phyloP scores from a whole-genome alignment of 2,888 invertebrate species.

The Pyrgus malvae region DNA sequence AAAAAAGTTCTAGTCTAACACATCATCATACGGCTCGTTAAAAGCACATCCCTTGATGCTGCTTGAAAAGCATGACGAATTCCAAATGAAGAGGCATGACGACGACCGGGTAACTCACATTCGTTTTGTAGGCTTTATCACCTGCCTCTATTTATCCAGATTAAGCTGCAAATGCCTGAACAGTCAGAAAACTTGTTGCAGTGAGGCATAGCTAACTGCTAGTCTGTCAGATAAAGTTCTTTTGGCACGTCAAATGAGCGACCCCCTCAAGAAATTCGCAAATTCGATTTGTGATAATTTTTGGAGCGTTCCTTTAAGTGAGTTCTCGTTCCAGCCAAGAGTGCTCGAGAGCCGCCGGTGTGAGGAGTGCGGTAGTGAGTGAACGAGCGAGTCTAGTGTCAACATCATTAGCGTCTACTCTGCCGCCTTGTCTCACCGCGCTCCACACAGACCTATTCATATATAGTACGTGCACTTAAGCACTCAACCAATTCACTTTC shows the following conservation, averaged over 20 bases:
- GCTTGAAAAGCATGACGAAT: too few relatives aligned
- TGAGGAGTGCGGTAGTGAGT: conserved; percentile 27
- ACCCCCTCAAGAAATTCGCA: conserved; percentile 36
- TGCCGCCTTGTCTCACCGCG: conserved; percentile 56
- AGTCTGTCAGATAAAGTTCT: neutral
- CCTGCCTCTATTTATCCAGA: too few relatives aligned
- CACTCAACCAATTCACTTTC: conserved; percentile 7
- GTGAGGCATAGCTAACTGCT: too few relatives aligned
- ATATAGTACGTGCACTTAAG: conserved; percentile 9
- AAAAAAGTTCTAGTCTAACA: too few relatives aligned
- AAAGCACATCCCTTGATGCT: too few relatives aligned
- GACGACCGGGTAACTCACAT: too few relatives aligned
- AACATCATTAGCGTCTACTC: conserved; percentile 61
- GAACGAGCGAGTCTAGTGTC: conserved; percentile 64
- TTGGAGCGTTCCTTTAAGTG: conserved; percentile 41
- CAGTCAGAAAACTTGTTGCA: too few relatives aligned
- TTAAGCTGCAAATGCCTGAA: too few relatives aligned
- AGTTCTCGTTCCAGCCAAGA: conserved; percentile 37
- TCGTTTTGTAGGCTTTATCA: too few relatives aligned
- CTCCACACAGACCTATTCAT: conserved; percentile 8
- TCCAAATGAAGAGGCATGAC: too few relatives aligned
- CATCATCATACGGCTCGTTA: too few relatives aligned
- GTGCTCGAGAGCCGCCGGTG: conserved; percentile 38
- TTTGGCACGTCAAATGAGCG: conserved; percentile 5
- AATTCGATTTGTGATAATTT: conserved; percentile 51